Evolutionary conservation across 2,113 vertebrate genomes (phyloP).

Genomic region (Nicator chloris): DNA sequence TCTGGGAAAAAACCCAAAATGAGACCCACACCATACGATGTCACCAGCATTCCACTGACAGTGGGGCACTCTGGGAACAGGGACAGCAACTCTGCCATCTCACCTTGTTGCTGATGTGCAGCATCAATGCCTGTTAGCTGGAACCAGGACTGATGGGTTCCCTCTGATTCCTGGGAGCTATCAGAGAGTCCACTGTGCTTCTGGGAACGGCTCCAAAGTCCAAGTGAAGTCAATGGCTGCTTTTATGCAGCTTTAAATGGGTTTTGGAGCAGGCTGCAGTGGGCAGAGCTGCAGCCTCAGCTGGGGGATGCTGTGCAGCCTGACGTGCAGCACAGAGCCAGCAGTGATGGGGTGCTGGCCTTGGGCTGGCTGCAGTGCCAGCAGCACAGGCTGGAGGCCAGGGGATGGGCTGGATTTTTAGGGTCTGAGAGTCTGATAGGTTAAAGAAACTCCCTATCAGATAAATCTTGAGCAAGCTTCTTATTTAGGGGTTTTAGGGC

Average conservation of each 20-base stretch:
- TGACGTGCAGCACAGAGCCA: neutral
- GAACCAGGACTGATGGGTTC: neutral
- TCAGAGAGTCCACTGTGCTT: neutral
- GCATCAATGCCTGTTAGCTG: neutral
- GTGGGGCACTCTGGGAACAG: fast-evolving
- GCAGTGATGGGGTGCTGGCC: fast-evolving
- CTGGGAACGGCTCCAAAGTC: neutral
- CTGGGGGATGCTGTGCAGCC: neutral
- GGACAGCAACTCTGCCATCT: neutral
- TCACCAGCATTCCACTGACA: neutral
- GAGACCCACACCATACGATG: no score
- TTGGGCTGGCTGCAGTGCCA: fast-evolving
- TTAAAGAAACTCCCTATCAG: neutral
- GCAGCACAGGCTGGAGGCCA: neutral
- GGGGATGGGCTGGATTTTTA: neutral
- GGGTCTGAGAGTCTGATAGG: neutral
- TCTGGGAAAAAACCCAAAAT: no score
- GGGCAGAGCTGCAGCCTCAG: neutral
- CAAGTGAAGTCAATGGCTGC: neutral
- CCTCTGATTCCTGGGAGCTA: neutral
- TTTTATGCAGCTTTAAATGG: neutral
- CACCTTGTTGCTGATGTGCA: neutral
- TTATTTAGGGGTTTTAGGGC: neutral
- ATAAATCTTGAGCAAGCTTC: neutral
- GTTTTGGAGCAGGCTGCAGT: neutral